Conservation (phyloP, 2,888 invertebrate species). For the Mesochorus sp. region DNA sequence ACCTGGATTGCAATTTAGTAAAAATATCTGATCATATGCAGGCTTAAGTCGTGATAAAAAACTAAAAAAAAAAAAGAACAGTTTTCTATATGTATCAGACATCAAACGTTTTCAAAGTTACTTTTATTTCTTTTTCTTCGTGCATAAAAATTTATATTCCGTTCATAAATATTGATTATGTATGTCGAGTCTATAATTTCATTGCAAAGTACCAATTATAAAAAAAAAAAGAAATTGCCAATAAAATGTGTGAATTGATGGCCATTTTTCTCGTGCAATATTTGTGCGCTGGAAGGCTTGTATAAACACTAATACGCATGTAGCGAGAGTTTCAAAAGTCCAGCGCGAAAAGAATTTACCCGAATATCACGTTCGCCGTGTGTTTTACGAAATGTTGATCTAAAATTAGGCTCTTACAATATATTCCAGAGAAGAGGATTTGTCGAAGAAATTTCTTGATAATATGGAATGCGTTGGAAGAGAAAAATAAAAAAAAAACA, state of each 20-base stretch:
- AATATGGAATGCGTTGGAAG: not conserved
- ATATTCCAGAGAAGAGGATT: slow-evolving; percentile 15
- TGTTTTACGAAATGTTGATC: not conserved
- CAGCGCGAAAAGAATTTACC: slow-evolving; percentile 38
- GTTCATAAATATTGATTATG: slow-evolving; percentile 42
- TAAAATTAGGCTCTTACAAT: slow-evolving; percentile 32
- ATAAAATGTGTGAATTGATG: slow-evolving; percentile 42
- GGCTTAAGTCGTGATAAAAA: not conserved
- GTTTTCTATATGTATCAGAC: not conserved
- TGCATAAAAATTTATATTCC: slow-evolving; percentile 20
- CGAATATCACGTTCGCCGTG: slow-evolving; percentile 26
- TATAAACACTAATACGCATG: not conserved
- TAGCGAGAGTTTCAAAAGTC: slow-evolving; percentile 2
- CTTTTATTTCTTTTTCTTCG: not conserved
- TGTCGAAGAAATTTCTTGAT: slow-evolving; percentile 3
- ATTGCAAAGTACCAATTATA: not conserved
- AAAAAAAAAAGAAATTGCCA: slow-evolving; percentile 19
- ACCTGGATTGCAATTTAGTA: not conserved
- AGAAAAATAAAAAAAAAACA: too few species aligned
- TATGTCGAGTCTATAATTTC: slow-evolving; percentile 22
- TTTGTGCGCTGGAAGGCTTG: not conserved
- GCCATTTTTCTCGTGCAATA: slow-evolving; percentile 26
- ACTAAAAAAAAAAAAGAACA: not conserved
- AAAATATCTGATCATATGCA: too few species aligned
- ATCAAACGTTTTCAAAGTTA: not conserved